These are phyloP conservation scores for Eurytoma californica DNA, from an alignment of 2,888 invertebrate genomes.

Conservation along the genomic window DNA sequence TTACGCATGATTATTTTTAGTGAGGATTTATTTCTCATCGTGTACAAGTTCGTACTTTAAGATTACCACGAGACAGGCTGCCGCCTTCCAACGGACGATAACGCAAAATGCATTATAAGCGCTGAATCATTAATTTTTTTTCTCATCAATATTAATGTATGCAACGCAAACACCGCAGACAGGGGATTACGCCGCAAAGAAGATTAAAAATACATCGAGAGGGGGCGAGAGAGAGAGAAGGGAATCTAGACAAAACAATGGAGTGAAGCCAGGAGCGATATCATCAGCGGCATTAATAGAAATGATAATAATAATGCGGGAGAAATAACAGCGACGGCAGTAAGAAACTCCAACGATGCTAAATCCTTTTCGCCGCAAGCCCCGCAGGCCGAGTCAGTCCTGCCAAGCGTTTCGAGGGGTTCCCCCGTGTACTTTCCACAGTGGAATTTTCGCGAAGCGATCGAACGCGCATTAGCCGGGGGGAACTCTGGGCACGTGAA, in stretches of 20 bases:
- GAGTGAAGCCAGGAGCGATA: not conserved
- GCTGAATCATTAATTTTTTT: too few relatives aligned
- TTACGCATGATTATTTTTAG: too few relatives aligned
- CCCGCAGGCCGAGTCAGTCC: too few relatives aligned
- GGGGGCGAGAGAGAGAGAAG: not conserved
- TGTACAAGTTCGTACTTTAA: too few relatives aligned
- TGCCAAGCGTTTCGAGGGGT: not conserved
- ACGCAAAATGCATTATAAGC: not conserved
- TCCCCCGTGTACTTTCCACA: not conserved
- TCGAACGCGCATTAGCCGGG: not conserved
- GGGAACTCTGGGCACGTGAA: not conserved
- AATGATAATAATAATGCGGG: too few relatives aligned
- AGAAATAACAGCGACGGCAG: too few relatives aligned
- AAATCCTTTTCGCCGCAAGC: too few relatives aligned
- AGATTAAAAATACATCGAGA: conserved; percentile 8
- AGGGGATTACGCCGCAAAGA: not conserved
- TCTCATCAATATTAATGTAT: not conserved
- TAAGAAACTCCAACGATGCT: too few relatives aligned
- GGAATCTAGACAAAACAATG: not conserved
- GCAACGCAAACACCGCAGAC: conserved; percentile 6
- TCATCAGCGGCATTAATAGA: too few relatives aligned
- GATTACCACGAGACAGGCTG: too few relatives aligned
- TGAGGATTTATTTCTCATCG: too few relatives aligned
- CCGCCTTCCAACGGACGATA: not conserved
- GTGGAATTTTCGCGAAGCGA: not conserved